Evolutionary conservation across 2,888 invertebrate species (phyloP), one percentile per base, ranked within the genome.

Genomic region (Imbricaverruca yamaguchii): DNA sequence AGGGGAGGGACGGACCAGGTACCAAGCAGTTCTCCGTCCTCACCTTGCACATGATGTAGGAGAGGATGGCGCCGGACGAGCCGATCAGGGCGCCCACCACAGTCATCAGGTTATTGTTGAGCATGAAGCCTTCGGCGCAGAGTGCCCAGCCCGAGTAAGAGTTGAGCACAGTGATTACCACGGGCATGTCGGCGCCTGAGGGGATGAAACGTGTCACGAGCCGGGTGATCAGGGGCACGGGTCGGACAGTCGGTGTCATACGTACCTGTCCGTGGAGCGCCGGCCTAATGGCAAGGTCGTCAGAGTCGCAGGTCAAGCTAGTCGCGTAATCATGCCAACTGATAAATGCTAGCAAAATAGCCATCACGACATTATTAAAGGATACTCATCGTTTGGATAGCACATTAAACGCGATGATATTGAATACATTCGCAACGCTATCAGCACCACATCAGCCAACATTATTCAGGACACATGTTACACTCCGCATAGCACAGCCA

Each of bases 41-140:
- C 83, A 93, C 94, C 90, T 94, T 94, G 90, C 95, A 96, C 96
- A 96, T 96, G 86, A 96, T 96, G 88, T 96, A 95, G 0, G 95
- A 95, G 11, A 96, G 90, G 87, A 96, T 96, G 83, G 95, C 96
- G 85, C 96, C 96, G 82, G 94, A 94, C 82, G 94, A 94, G 80
- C 96, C 95, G 87, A 96, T 96, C 84, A 96, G 89, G 13, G 96
- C 94, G 59, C 96, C 95, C 61, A 96, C 94, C 85, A 95, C 92
- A 25, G 96, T 96, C 94, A 96, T 94, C 83, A 96, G 89, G 84
- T 93, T 94, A 88, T 96, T 96, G 89, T 96, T 94, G 83, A 96
- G 88, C 95, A 96, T 96, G 88, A 96, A 95, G 63, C 96, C 96
- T 89, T 96, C 96, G 13, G 95, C 96, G 88, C 96, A 96, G 83